Base-by-base conservation (phyloP, 2,113 vertebrate species). In the Macrotis lagotis region DNA sequence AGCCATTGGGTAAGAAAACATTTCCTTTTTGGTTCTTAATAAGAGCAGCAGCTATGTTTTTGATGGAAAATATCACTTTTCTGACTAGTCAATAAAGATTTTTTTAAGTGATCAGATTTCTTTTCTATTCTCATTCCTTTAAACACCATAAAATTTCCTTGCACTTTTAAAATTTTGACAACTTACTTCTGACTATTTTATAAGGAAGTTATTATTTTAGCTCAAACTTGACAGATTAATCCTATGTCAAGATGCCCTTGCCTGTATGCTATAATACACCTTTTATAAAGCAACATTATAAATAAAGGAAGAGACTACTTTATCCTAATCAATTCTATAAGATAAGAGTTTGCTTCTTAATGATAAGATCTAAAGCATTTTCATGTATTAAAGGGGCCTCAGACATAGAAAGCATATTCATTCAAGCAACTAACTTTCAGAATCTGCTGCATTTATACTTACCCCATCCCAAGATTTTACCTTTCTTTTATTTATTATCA, bases 1-100 rank as follows among this genome's bases (percentile, higher is more conserved):
- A 19, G 98, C 99, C 51, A 99, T 99, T 6, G 99, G 99, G 99
- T 99, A 98, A 98, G 98, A 97, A 0, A 51, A 91, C n/a, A 50
- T 66, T 93, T 3, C 25, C n/a, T 16, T 16, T 4, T 25, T 44
- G 92, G 83, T 11, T 49, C 50, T 52, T 48, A 0, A 44, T 55
- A 59, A 51, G 31, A 92, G 91, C 12, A 49, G 53, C 66, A 50
- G 74, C 31, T n/a, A 10, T 8, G 12, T 37, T 83, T 37, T 48
- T 11, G 48, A 3, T 50, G 31, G 44, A 93, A 74, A 90, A 31
- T 90, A 47, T 88, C 11, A 37, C 49, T 51, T 50, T 90, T 24
- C 37, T 74, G 37, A 74, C n/a, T 48, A 10, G 50, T 83, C 90
- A n/a, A 44, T 48, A 31, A 26, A 10, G 44, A 28, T 90, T 93